These are phyloP conservation scores for Chouioia cunea DNA, from an alignment of 2,888 invertebrate species.

Conservation along the genomic window DNA sequence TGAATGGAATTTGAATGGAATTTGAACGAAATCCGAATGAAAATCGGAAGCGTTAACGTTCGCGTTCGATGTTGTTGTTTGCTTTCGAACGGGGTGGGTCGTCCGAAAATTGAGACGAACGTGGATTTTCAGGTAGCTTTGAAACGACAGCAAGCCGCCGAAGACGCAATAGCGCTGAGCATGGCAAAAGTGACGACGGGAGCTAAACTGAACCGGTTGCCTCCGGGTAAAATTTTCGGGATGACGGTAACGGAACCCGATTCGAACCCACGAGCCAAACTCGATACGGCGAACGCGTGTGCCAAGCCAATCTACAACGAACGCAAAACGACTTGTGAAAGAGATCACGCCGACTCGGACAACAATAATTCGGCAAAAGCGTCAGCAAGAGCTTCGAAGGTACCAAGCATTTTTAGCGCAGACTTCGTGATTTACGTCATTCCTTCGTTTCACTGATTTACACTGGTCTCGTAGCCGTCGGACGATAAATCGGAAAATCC, in stretches of 20 bases:
- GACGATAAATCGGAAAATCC: background rate
- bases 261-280: constrained; percentile 54
- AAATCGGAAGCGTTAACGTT: too few relatives aligned
- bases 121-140: constrained; percentile 81
- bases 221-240: constrained; percentile 92
- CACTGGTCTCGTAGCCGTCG: background rate
- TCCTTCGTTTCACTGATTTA: background rate
- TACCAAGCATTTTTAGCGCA: background rate
- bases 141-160: constrained; percentile 96
- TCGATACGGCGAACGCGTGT: background rate
- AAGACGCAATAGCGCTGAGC: constrained; percentile 95
- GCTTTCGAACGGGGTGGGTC: too few relatives aligned
- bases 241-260: constrained; percentile 86
- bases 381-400: constrained; percentile 12
- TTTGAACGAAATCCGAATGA: too few relatives aligned
- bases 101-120: too few relatives aligned
- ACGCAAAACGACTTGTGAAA: constrained; percentile 1
- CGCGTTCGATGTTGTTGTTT: too few relatives aligned
- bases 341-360: background rate
- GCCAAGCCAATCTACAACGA: constrained; percentile 21
- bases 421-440: background rate
- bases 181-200: constrained; percentile 88
- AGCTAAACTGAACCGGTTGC: constrained; percentile 78
- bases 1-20: background rate
- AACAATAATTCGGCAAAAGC: constrained; percentile 10